Conservation (phyloP, 1,140 invertebrate species). For the Leguminivora glycinivorella region DNA sequence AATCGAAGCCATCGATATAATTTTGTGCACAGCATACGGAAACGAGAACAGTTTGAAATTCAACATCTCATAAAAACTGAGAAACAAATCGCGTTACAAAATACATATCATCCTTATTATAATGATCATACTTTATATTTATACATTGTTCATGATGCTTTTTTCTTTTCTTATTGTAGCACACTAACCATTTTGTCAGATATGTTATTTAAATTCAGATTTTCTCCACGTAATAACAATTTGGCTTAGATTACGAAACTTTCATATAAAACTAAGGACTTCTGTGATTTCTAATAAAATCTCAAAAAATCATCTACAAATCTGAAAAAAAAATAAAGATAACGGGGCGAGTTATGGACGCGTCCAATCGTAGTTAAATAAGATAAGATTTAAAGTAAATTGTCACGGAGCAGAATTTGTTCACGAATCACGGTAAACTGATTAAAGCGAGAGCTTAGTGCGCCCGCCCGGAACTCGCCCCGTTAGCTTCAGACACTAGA, state of each 20-base stretch:
- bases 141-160: slow-evolving; percentile 76
- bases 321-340: slow-evolving; percentile 38
- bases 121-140: slow-evolving; percentile 70
- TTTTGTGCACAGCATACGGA: slow-evolving; percentile 75
- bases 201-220: slow-evolving; percentile 79
- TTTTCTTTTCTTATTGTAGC: slow-evolving; percentile 71
- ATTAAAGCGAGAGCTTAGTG: slow-evolving; percentile 7
- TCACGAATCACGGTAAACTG: not conserved
- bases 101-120: slow-evolving; percentile 76
- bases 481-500: slow-evolving; percentile 37
- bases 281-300: slow-evolving; percentile 53
- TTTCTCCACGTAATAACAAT: slow-evolving; percentile 75
- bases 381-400: not conserved
- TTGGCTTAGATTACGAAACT: slow-evolving; percentile 67
- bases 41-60: slow-evolving; percentile 63
- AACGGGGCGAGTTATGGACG: slow-evolving; percentile 43
- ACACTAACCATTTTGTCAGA: slow-evolving; percentile 79
- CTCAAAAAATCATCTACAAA: slow-evolving; percentile 59
- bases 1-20: slow-evolving; percentile 55
- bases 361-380: not conserved
- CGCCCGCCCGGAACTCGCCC: slow-evolving; percentile 45
- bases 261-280: slow-evolving; percentile 57
- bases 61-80: slow-evolving; percentile 72
- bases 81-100: slow-evolving; percentile 75
- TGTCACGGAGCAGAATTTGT: not conserved